phyloP scores from a whole-genome alignment of 2,113 vertebrate species.

The Syrmaticus mikado region DNA sequence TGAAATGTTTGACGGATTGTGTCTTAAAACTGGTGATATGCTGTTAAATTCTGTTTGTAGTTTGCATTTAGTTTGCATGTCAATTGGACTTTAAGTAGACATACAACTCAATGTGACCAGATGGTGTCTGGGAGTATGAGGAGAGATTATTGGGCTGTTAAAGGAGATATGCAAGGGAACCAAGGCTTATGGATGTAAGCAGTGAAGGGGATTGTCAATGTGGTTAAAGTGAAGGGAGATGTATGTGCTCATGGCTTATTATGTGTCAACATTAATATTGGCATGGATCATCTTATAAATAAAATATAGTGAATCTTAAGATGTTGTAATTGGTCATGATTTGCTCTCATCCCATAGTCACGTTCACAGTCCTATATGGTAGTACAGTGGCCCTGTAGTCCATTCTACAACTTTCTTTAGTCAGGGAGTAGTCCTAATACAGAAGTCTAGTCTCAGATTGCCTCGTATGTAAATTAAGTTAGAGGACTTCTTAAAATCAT shows the following conservation, averaged over 20 bases:
- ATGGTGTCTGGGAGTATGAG: conserved; percentile 73
- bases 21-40: conserved; percentile 73
- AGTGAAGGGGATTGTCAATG: not conserved
- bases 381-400: not conserved
- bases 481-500: not conserved
- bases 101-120: conserved; percentile 70
- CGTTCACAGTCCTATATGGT: not conserved
- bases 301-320: conserved; percentile 11
- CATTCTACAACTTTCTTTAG: not conserved
- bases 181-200: conserved; percentile 46
- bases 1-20: conserved; percentile 68
- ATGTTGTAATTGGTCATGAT: not conserved
- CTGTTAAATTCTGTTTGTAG: conserved; percentile 72
- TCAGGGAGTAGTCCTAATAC: not conserved
- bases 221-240: conserved; percentile 15
- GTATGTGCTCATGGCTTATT: conserved; percentile 21
- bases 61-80: conserved; percentile 78
- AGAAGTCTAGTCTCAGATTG: not conserved
- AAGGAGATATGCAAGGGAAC: conserved; percentile 53
- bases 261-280: conserved; percentile 40
- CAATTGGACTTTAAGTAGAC: conserved; percentile 74
- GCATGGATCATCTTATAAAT: not conserved
- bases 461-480: not conserved
- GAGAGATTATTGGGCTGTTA: conserved; percentile 66
- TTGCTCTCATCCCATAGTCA: not conserved